Percentiles rank a stretch among this genome's conserved stretches.
Conservation (phyloP, 2,113 vertebrate genomes). For the Herpailurus yagouaroundi region DNA sequence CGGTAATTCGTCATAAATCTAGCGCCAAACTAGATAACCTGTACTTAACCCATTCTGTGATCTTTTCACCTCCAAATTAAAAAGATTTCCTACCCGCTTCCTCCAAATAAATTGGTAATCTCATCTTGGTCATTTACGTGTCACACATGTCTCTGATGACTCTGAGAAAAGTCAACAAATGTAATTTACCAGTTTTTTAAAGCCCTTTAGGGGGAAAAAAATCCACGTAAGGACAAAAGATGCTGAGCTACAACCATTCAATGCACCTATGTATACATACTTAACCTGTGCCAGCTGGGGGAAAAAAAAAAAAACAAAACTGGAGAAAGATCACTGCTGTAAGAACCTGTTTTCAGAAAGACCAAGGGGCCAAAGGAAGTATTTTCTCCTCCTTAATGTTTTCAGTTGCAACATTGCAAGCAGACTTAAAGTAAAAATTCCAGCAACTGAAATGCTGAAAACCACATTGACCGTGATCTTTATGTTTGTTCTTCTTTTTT, state of each 20-base stretch:
- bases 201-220: background rate
- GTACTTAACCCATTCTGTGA: background rate
- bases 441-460: background rate
- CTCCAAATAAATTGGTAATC: slow-evolving; percentile 33
- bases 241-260: background rate
- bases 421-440: background rate
- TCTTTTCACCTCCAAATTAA: slow-evolving; percentile 42
- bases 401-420: background rate
- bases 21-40: background rate
- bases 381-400: background rate
- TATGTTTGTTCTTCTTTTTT: background rate
- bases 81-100: slow-evolving; percentile 44
- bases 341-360: background rate
- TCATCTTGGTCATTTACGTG: background rate
- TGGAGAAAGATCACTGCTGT: background rate
- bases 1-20: background rate
- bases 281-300: background rate
- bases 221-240: background rate
- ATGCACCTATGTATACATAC: background rate
- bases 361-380: background rate
- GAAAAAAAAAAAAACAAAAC: too few relatives aligned
- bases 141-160: background rate
- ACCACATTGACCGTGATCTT: background rate
- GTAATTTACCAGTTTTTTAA: background rate
- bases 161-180: slow-evolving; percentile 50